Base-by-base conservation (phyloP, 2,113 vertebrate genomes). In the Lasiurus cinereus region DNA sequence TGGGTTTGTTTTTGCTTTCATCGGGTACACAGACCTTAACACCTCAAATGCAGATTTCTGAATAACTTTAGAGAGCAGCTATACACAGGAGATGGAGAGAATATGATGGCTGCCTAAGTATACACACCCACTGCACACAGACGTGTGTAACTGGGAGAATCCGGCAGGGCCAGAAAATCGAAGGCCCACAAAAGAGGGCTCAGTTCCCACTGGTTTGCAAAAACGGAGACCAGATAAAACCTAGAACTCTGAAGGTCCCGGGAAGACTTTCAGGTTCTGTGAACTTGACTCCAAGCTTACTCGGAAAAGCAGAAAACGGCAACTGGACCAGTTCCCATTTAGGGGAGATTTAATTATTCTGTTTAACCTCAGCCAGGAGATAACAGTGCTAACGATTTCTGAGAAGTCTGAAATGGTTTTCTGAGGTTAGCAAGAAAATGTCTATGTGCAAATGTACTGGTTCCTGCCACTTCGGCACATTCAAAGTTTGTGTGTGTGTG, bases 321-420 rank as follows among this genome's bases (percentile, higher is more conserved):
- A 76, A 67, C 33, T 13, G 50, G 67, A 88, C 67, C 70, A 16
- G 88, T 69, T 95, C 52, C 73, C 67, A 43, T 22, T 19, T 54
- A 79, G 21, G 48, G 22, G 48, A 95, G 93, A 94, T 50, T 93
- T 69, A 73, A 94, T 85, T 56, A 84, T 59, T 73, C 27, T 79
- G 48, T 33, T 90, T 72, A 87, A 62, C 27, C 83, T 92, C 54
- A 89, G 83, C 10, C 0, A 1, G 70, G 70, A 79, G 46, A 24
- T 33, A 62, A 83, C 0, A 76, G 36, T 2, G 19, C 73, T 52
- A 56, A 69, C 72, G 64, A 73, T 15, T 95, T 94, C 84, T 91
- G 70, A 82, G 80, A 93, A 66, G 69, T 76, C 52, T 24, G 54
- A 88, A 78, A 54, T 29, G 52, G 85, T 73, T 93, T 88, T 69